Evolutionary conservation across 2,888 invertebrate species (phyloP), one percentile per base, ranked within the genome.

Genomic region (Eulithis testata): DNA sequence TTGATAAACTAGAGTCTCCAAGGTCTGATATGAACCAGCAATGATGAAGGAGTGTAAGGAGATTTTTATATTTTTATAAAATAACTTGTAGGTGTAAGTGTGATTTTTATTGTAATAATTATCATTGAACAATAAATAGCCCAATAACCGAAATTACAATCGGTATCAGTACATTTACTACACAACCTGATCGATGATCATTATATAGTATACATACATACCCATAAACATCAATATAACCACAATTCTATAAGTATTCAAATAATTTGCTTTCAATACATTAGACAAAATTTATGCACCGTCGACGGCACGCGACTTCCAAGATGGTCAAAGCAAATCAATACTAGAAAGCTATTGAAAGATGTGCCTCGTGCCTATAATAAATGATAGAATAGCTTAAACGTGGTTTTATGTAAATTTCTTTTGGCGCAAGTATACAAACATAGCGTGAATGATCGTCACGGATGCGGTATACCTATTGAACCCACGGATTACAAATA

Each of bases 401-500:
- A 71, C 73, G 73, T 67, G 70, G 79, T 78, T 78, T 84, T 82
- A 87, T 87, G 85, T 79, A 73, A 87, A 85, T 86, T 75, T 65
- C 54, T 66, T 59, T 63, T 63, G 70, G 76, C 83, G 80, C 83
- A 80, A 67, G 83, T 68, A 70, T 63, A 62, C 69, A 54, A 67
- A 68, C 61, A 66, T 71, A 40, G 40, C 9, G 40, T 40, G 6
- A 40, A 40, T 40, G 3, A 31, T 63, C 3, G 68, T 77, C 76
- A 75, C 76, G 76, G 74, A 69, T 60, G 68, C 44, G 47, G 27
- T 50, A 54, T 52, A 36, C 27, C 3, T 31, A 51, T 31, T 85
- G 81, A 85, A 86, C 81, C 76, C 75, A 68, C 77, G 76, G 63
- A 77, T 80, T 78, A 74, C 80, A 79, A 21, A 90, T 89, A 86